Evolutionary conservation across 2,797 vertebrate genomes (phyloP).

Genomic region (Cyprinella venusta): DNA sequence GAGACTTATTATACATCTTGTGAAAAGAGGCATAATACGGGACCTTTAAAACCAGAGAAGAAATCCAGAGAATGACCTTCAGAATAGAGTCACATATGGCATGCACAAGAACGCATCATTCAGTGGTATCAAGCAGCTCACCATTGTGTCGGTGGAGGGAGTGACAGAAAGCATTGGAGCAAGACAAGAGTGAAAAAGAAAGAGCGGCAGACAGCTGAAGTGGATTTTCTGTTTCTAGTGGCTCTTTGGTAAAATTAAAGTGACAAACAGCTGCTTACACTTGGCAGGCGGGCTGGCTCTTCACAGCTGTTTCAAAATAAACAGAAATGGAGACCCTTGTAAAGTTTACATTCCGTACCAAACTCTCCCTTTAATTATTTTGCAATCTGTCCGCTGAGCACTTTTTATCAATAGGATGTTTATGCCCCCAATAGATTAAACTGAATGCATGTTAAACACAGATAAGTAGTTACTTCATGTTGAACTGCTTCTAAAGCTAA

Average conservation of each 20-base stretch:
- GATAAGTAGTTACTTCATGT: constrained; percentile 77
- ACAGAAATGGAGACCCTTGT: constrained; percentile 73
- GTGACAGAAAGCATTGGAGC: neutral
- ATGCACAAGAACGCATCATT: constrained; percentile 14
- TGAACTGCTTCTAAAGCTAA: constrained; percentile 69
- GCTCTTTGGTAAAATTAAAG: constrained; percentile 65
- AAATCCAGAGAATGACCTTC: neutral
- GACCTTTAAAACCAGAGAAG: neutral
- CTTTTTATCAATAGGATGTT: constrained; percentile 75
- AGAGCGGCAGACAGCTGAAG: constrained; percentile 47
- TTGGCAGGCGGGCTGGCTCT: constrained; percentile 79
- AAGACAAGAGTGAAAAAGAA: constrained; percentile 3
- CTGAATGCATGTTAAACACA: constrained; percentile 78
- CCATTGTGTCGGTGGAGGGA: neutral
- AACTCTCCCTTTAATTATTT: constrained; percentile 80
- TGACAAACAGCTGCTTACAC: constrained; percentile 82
- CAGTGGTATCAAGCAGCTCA: constrained; percentile 30
- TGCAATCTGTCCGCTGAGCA: constrained; percentile 79
- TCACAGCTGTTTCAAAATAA: constrained; percentile 83
- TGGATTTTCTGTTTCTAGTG: constrained; percentile 64
- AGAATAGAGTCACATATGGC: neutral
- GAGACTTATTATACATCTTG: too few relatives aligned
- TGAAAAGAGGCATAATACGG: too few relatives aligned
- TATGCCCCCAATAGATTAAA: constrained; percentile 76
- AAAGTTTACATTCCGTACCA: constrained; percentile 77